Percentiles rank a stretch among this genome's conserved stretches.
Conservation (phyloP, 2,113 vertebrate genomes). For the Eidolon helvum region DNA sequence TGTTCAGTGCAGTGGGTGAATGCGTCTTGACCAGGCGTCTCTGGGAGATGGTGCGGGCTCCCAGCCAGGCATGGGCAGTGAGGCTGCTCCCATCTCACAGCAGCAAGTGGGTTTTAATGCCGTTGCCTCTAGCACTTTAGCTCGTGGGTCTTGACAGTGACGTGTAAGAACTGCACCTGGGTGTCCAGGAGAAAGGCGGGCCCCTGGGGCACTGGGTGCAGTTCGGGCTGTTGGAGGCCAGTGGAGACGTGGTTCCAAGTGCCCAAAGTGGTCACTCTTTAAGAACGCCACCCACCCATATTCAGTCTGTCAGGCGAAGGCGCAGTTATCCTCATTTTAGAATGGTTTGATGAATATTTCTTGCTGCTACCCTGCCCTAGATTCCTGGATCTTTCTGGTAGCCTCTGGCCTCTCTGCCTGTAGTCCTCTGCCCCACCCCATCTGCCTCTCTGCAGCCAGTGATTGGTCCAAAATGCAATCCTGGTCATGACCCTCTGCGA, state of each 20-base stretch:
- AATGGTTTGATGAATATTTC: not conserved
- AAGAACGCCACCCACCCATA: accelerated
- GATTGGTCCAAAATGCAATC: not conserved
- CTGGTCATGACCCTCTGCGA: not conserved
- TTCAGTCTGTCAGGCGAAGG: not conserved
- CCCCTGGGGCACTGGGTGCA: not conserved
- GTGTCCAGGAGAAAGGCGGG: not conserved
- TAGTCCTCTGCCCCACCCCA: not conserved
- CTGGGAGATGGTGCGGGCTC: not conserved
- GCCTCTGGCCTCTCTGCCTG: not conserved
- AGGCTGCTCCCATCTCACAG: not conserved
- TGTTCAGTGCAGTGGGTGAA: accelerated
- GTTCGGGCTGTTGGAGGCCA: not conserved
- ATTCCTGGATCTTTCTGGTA: not conserved
- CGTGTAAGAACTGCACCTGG: not conserved
- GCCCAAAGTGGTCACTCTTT: not conserved
- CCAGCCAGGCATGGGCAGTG: not conserved
- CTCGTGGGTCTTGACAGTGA: not conserved
- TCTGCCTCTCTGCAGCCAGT: not conserved
- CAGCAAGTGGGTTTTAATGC: not conserved
- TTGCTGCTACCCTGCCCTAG: not conserved
- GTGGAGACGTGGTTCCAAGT: accelerated
- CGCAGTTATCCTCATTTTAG: not conserved
- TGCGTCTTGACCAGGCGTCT: not conserved
- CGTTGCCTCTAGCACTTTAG: not conserved